These are phyloP conservation scores for Mustela lutreola DNA, from an alignment of 2,113 vertebrate genomes.

Conservation along the genomic window DNA sequence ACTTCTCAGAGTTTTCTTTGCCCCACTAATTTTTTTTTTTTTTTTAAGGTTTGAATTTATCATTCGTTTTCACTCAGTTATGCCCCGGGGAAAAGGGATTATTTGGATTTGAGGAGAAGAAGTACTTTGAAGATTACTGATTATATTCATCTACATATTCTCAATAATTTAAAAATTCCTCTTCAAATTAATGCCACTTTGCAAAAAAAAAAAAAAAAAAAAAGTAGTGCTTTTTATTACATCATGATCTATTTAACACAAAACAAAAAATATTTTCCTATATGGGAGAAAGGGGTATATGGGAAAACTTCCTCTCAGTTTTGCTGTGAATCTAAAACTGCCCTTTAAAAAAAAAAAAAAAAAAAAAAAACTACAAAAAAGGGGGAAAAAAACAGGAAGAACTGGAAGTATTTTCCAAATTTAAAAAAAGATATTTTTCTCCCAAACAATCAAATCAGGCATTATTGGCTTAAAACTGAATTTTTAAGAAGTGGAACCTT, in stretches of 20 bases:
- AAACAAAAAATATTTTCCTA: neutral
- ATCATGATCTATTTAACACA: neutral
- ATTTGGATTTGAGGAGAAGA: neutral
- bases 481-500: slow-evolving; percentile 17
- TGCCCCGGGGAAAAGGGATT: neutral
- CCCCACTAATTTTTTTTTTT: neutral
- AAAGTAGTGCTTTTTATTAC: neutral
- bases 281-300: neutral
- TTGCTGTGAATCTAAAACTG: neutral
- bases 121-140: neutral
- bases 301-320: neutral
- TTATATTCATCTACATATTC: neutral
- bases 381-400: neutral
- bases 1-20: neutral
- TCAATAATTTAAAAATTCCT: neutral
- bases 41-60: neutral
- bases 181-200: neutral
- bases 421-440: neutral
- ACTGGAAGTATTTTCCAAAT: neutral
- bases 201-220: neutral
- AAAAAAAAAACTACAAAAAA: neutral
- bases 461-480: neutral
- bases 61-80: neutral
- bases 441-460: neutral
- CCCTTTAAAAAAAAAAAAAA: too few relatives aligned